These are phyloP conservation scores for Maniola jurtina DNA, from an alignment of 1,140 invertebrate genomes.

Conservation along the genomic window DNA sequence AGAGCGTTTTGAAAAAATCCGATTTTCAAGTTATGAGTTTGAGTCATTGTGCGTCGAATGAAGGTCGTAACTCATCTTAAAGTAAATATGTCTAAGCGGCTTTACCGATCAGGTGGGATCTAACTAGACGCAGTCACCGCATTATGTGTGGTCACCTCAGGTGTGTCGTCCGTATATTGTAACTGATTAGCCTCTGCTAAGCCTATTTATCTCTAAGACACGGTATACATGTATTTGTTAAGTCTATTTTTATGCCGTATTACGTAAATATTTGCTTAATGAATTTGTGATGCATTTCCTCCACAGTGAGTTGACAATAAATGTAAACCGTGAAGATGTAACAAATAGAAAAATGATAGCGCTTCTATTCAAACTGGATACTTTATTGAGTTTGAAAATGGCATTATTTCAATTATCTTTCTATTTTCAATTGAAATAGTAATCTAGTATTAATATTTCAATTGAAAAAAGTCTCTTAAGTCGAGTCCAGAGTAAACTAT, in stretches of 20 bases:
- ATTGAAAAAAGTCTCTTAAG: too few species aligned
- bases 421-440: too few species aligned
- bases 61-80: constrained; percentile 64
- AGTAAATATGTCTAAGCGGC: constrained; percentile 60
- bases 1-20: constrained; percentile 42
- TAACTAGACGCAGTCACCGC: constrained; percentile 28
- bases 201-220: constrained; percentile 24
- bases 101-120: constrained; percentile 59
- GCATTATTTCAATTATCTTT: constrained; percentile 4
- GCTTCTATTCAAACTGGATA: background rate
- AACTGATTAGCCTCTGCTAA: constrained; percentile 18
- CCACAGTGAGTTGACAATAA: constrained; percentile 7
- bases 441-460: too few species aligned
- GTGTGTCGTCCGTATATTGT: constrained; percentile 14
- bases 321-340: constrained; percentile 4
- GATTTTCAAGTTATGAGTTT: constrained; percentile 38
- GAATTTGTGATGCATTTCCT: background rate
- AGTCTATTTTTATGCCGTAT: constrained; percentile 12
- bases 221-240: constrained; percentile 5
- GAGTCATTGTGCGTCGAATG: constrained; percentile 52
- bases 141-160: constrained; percentile 10
- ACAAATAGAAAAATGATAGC: constrained; percentile 7
- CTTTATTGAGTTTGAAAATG: constrained; percentile 7
- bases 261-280: constrained; percentile 22
- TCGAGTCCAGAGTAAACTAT: too few species aligned